Evolutionary conservation across 2,113 vertebrate species (phyloP).

Genomic region (Halcyon senegalensis): DNA sequence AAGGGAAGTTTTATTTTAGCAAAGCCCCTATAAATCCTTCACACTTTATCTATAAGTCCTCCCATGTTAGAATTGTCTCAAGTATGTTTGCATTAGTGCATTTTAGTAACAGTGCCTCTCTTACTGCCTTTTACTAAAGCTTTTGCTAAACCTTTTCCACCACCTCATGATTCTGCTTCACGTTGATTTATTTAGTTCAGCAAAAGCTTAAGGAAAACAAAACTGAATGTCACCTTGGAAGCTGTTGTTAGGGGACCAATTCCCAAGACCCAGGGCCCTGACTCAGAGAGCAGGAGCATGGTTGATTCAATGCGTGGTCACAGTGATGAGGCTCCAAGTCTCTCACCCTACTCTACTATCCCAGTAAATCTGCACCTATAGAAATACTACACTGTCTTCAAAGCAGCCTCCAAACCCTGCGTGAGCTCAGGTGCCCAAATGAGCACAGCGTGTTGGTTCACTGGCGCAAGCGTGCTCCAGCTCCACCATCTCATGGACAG

Average conservation of each 20-base stretch:
- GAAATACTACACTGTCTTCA: background rate
- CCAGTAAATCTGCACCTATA: background rate
- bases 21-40: background rate
- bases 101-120: background rate
- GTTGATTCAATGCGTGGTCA: background rate
- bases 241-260: accelerated
- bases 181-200: background rate
- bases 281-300: background rate
- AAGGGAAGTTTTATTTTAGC: background rate
- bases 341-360: background rate
- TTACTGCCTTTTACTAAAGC: background rate
- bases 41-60: background rate
- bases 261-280: background rate
- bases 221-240: background rate
- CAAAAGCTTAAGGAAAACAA: background rate
- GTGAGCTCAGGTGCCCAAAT: background rate
- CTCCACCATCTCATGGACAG: background rate
- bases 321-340: background rate
- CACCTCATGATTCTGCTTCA: background rate
- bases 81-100: background rate
- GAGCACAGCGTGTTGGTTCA: accelerated
- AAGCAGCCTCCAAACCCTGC: background rate
- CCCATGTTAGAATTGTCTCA: background rate
- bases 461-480: accelerated
- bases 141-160: background rate